Conservation (phyloP, 2,113 vertebrate genomes). For the Pycnonotus jocosus region DNA sequence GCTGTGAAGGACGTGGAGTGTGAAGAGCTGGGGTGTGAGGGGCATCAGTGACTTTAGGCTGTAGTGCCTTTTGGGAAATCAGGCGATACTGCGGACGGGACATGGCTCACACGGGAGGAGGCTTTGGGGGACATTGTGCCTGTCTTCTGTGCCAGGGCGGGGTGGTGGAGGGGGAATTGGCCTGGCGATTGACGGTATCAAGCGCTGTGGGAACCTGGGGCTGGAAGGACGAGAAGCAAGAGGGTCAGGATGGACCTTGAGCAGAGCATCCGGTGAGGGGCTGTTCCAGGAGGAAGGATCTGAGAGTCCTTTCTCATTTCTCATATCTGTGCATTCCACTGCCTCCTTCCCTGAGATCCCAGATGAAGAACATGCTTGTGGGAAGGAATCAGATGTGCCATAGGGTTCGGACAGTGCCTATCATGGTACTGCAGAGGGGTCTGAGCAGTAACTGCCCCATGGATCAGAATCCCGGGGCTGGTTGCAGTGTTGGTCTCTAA, state of each 20-base stretch:
- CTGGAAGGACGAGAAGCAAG: not conserved
- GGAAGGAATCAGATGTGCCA: fast-evolving
- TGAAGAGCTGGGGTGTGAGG: not conserved
- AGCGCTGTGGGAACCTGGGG: not conserved
- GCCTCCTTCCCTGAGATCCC: not conserved
- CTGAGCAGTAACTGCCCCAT: fast-evolving
- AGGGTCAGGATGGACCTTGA: not conserved
- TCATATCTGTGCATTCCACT: fast-evolving
- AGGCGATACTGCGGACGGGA: not conserved
- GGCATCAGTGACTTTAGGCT: not conserved
- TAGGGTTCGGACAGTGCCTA: fast-evolving
- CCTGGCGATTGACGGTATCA: not conserved
- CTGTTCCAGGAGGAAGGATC: not conserved
- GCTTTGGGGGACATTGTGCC: not conserved
- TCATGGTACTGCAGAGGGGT: not conserved
- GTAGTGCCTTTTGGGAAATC: not conserved
- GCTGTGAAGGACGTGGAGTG: too few relatives aligned
- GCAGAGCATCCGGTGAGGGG: not conserved
- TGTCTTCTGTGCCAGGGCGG: not conserved
- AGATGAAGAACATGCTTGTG: fast-evolving
- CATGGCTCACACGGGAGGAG: fast-evolving
- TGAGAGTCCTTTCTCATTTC: not conserved
- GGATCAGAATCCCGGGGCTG: not conserved
- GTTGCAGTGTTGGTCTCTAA: not conserved
- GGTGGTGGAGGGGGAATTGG: not conserved